phyloP scores from a whole-genome alignment of 2,113 vertebrate species.

The Hyaena hyaena region DNA sequence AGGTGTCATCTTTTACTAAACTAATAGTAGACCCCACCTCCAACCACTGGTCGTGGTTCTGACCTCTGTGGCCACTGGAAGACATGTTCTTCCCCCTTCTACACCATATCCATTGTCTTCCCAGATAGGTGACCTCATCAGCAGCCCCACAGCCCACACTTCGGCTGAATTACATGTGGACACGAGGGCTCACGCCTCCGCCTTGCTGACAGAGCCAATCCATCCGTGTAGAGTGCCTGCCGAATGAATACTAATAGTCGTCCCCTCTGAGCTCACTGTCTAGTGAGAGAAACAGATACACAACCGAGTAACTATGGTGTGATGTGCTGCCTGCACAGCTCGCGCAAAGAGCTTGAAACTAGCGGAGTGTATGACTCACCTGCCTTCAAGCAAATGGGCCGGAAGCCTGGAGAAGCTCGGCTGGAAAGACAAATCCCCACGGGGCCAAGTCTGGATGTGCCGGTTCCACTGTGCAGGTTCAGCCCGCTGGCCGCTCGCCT shows the following conservation, averaged over 20 bases:
- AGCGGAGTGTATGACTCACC: not conserved
- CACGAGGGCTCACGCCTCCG: not conserved
- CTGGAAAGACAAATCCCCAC: no score
- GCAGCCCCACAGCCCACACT: not conserved
- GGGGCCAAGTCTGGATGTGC: not conserved
- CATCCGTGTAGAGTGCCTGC: not conserved
- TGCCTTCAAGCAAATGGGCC: not conserved
- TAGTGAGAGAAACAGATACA: not conserved
- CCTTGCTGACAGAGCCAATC: not conserved
- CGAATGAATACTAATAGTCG: not conserved
- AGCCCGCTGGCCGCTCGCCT: not conserved
- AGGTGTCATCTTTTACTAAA: not conserved
- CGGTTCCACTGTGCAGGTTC: not conserved
- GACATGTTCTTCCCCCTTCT: not conserved
- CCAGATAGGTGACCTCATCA: not conserved
- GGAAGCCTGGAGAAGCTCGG: not conserved
- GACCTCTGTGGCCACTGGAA: not conserved
- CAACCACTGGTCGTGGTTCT: not conserved
- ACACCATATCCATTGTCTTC: fast-evolving
- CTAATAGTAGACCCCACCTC: not conserved
- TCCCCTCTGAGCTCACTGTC: not conserved
- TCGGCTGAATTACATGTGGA: not conserved
- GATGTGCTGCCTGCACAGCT: not conserved
- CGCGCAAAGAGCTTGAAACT: not conserved
- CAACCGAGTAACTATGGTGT: not conserved